A percentile compares a stretch with the other conserved stretches of the same genome.
Conservation (phyloP, 1,140 invertebrate species). For the Drusus annulatus region DNA sequence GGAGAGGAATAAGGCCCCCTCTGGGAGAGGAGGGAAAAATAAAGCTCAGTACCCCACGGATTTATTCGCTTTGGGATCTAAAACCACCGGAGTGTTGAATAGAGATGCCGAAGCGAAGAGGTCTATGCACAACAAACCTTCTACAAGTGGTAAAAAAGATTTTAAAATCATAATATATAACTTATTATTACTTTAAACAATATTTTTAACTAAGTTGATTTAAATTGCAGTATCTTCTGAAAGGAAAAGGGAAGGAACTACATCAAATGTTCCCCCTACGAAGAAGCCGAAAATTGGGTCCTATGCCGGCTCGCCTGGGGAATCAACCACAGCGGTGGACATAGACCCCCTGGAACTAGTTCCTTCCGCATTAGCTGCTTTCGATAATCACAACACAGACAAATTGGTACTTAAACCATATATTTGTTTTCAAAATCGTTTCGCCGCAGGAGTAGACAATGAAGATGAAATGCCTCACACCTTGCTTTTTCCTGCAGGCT, state of each 20-base stretch:
- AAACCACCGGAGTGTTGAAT: conserved; percentile 67
- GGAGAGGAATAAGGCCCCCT: conserved; percentile 68
- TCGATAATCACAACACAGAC: conserved; percentile 69
- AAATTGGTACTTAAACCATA: conserved; percentile 62
- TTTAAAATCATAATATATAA: neutral
- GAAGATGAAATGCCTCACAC: too few relatives aligned
- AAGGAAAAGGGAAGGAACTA: conserved; percentile 65
- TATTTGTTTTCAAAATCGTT: neutral
- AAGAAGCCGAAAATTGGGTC: conserved; percentile 68
- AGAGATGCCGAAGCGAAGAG: conserved; percentile 67
- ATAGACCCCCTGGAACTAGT: conserved; percentile 70
- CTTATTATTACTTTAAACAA: neutral
- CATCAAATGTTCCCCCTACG: conserved; percentile 65
- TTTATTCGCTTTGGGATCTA: conserved; percentile 68
- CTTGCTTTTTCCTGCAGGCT: too few relatives aligned
- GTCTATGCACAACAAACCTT: conserved; percentile 67
- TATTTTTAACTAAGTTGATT: neutral
- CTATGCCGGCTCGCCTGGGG: conserved; percentile 68
- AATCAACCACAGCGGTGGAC: conserved; percentile 67
- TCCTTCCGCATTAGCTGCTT: conserved; percentile 66
- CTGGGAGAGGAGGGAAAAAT: conserved; percentile 68
- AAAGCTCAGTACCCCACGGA: conserved; percentile 70
- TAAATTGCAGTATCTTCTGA: conserved; percentile 59
- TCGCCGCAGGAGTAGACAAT: neutral
- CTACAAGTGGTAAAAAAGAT: conserved; percentile 64